Evolutionary conservation across 2,888 invertebrate genomes (phyloP).

Genomic region (Dryocosmus kuriphilus): DNA sequence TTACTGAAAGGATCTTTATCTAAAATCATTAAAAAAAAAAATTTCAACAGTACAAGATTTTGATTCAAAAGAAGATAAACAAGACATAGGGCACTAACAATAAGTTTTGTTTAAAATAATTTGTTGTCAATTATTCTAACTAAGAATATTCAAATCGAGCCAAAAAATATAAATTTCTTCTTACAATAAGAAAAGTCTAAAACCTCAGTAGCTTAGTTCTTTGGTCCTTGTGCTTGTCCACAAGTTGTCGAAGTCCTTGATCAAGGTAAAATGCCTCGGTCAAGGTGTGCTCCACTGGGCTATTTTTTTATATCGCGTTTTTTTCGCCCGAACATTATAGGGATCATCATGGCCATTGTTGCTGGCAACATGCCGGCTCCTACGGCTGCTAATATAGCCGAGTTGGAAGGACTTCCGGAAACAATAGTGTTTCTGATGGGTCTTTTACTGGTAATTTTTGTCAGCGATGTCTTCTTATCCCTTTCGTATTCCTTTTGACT

Average conservation of each 20-base stretch:
- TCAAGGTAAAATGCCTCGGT: slow-evolving; percentile 44
- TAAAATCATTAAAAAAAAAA: too few species aligned
- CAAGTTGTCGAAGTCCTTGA: slow-evolving; percentile 19
- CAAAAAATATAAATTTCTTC: slow-evolving; percentile 25
- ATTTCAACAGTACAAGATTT: background rate
- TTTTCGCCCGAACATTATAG: slow-evolving; percentile 85
- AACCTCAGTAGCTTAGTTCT: slow-evolving; percentile 38
- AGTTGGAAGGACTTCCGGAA: slow-evolving; percentile 79
- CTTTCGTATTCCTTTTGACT: slow-evolving; percentile 77
- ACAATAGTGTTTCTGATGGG: slow-evolving; percentile 65
- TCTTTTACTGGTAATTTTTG: slow-evolving; percentile 61
- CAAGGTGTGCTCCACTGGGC: slow-evolving; percentile 37
- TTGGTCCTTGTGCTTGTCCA: slow-evolving; percentile 40
- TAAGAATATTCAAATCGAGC: background rate
- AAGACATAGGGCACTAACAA: background rate
- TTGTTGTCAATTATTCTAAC: background rate
- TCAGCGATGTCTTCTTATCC: slow-evolving; percentile 55
- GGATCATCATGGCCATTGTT: slow-evolving; percentile 89
- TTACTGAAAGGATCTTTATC: too few species aligned
- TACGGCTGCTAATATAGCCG: slow-evolving; percentile 85
- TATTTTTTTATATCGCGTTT: slow-evolving; percentile 63
- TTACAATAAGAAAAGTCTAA: slow-evolving; percentile 36
- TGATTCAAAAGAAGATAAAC: background rate
- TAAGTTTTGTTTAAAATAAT: background rate
- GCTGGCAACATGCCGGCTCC: slow-evolving; percentile 90